Percentiles rank a stretch among this genome's conserved stretches.
phyloP scores from a whole-genome alignment of 2,888 invertebrate genomes.

The Arenicola marina region DNA sequence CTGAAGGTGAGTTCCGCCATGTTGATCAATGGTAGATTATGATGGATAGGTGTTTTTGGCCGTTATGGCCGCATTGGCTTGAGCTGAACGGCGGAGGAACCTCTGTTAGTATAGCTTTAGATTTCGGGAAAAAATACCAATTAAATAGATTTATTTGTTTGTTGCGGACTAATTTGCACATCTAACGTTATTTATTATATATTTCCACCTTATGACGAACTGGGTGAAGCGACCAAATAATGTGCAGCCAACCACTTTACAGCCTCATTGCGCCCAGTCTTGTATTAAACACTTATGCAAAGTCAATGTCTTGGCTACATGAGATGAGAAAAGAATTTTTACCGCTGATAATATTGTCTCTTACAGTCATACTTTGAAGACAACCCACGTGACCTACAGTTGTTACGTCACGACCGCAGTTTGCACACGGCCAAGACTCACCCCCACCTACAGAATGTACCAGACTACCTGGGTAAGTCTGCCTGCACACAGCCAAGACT shows the following conservation, averaged over 20 bases:
- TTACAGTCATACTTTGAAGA: conserved; percentile 86
- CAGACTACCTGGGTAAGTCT: conserved; percentile 73
- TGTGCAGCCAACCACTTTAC: no score
- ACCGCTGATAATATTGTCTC: not conserved
- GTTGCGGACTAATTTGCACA: not conserved
- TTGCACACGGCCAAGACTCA: conserved; percentile 83
- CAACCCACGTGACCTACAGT: conserved; percentile 84
- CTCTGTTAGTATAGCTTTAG: not conserved
- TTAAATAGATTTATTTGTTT: not conserved
- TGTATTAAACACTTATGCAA: not conserved
- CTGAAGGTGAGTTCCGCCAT: conserved; percentile 72
- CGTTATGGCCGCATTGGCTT: no score
- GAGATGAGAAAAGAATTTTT: no score
- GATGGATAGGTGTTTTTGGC: no score
- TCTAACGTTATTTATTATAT: not conserved
- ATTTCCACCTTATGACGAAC: not conserved
- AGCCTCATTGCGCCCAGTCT: not conserved
- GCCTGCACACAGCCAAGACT: no score
- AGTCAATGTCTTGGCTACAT: no score
- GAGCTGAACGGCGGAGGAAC: not conserved
- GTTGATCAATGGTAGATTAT: not conserved
- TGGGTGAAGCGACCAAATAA: not conserved
- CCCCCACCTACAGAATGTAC: conserved; percentile 85
- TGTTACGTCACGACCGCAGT: conserved; percentile 72
- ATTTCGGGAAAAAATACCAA: not conserved